A percentile compares a stretch with the other conserved stretches of the same genome.
Conservation (phyloP, 2,113 vertebrate genomes). For the Trichomycterus rosablanca region DNA sequence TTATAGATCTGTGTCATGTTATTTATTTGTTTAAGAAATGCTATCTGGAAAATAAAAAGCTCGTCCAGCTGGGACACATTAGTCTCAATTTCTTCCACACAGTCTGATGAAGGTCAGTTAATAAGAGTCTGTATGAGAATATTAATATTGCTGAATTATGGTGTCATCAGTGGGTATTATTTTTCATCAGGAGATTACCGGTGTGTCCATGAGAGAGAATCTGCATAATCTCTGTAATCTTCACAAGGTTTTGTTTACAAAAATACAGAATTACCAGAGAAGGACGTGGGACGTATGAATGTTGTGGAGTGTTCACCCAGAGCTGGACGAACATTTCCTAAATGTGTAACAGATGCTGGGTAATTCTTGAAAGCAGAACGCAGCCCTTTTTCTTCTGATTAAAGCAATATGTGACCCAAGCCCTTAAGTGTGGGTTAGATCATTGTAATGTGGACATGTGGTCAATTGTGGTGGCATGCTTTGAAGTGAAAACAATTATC, state of each 20-base stretch:
- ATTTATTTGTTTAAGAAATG: conserved; percentile 1
- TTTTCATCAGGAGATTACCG: not conserved
- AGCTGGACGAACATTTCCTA: conserved; percentile 31
- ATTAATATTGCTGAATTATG: not conserved
- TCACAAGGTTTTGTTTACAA: conserved; percentile 11
- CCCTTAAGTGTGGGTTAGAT: not conserved
- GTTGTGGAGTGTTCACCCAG: not conserved
- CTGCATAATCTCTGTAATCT: not conserved
- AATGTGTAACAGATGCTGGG: conserved; percentile 46
- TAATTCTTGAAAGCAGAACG: conserved; percentile 9
- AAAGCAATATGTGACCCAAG: conserved; percentile 11
- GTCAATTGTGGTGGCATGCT: not conserved
- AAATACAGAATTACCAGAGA: conserved; percentile 23
- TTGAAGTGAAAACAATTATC: not conserved
- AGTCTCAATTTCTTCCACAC: not conserved
- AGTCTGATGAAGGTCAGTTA: not conserved
- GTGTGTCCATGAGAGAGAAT: too few species aligned
- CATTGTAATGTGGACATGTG: not conserved
- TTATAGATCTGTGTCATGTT: not conserved
- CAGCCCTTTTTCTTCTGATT: conserved; percentile 6
- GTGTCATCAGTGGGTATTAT: not conserved
- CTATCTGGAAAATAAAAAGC: not conserved
- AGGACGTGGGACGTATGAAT: conserved; percentile 10
- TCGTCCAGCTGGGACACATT: conserved; percentile 2
- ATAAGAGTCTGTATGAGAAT: not conserved